Evolutionary conservation across 1,140 invertebrate species (phyloP), one percentile per base, ranked within the genome.

Genomic region (Plodia interpunctella): DNA sequence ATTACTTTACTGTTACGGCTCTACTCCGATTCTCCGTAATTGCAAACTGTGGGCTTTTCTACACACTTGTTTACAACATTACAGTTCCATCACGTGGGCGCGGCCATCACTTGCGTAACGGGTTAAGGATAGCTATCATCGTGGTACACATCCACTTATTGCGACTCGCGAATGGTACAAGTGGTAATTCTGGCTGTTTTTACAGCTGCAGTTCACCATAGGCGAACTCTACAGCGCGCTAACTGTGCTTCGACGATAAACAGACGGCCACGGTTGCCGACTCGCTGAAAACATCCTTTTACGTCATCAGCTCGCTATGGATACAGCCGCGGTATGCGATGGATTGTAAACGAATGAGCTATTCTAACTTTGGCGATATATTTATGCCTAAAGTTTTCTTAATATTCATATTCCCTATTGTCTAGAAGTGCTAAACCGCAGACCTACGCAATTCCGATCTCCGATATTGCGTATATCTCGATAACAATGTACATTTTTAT

Each of bases 281-380:
- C 81, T 72, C 75, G 86, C 80, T 85, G 86, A 88, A 87, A 87
- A 88, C 86, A 88, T 87, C 86, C 86, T 88, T 88, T 88, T 88
- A 86, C 86, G 84, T 88, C 86, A 88, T 87, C 83, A 60, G 63
- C 76, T 72, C 73, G 77, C 74, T 85, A 86, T 86, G 84, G 80
- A 72, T 79, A 66, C 71, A 53, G 63, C 76, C 68, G 57, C 64
- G 64, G 69, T 72, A 61, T 70, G 62, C 35, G 49, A 58, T 58
- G 8, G 10, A 44, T 44, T 44, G 55, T 62, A 62, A 17, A 15
- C 21, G 55, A 21, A 35, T 56, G 32, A 25, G 32, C 25, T 56
- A 50, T 62, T 57, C 44, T 51, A 55, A 49, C 49, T 59, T 49
- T 53, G 49, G 49, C 30, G 35, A 11, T 49, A 25, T 35, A 52